These are phyloP conservation scores for Pyrrhia umbra DNA, from an alignment of 2,888 invertebrate species.

Conservation along the genomic window DNA sequence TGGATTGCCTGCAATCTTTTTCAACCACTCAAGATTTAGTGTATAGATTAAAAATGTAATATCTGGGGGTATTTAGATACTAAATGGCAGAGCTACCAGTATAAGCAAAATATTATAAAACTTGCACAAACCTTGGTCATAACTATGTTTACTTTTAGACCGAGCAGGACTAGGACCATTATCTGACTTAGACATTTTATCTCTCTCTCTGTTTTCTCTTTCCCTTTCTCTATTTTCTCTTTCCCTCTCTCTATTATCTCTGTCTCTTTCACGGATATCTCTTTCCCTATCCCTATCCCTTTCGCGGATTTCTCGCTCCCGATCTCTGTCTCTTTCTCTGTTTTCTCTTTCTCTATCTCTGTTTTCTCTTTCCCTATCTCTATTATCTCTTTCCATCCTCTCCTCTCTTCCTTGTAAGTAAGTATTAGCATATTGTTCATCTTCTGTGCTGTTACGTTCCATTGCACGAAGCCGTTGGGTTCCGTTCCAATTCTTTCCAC, in stretches of 20 bases:
- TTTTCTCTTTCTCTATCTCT: conserved; percentile 24
- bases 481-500: conserved; percentile 78
- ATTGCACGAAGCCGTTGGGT: conserved; percentile 76
- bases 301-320: conserved; percentile 49
- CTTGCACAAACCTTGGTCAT: conserved; percentile 67
- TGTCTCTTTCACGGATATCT: conserved; percentile 41
- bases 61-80: neutral
- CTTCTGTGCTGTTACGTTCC: conserved; percentile 78
- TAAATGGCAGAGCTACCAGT: too few relatives aligned
- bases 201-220: conserved; percentile 53
- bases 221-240: conserved; percentile 61
- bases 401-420: conserved; percentile 78
- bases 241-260: conserved; percentile 65
- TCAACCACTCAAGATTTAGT: too few relatives aligned
- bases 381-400: conserved; percentile 63
- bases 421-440: conserved; percentile 84
- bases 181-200: conserved; percentile 64
- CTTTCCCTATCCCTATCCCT: conserved; percentile 32
- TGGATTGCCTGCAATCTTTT: too few relatives aligned
- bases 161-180: conserved; percentile 74
- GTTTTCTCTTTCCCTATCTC: conserved; percentile 36
- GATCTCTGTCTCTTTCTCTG: conserved; percentile 28
- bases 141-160: conserved; percentile 69
- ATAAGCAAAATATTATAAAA: too few relatives aligned
- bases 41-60: too few relatives aligned